A percentile compares a stretch with the other conserved stretches of the same genome.
phyloP scores from a whole-genome alignment of 2,888 invertebrate species.

The Apamea epomidion region DNA sequence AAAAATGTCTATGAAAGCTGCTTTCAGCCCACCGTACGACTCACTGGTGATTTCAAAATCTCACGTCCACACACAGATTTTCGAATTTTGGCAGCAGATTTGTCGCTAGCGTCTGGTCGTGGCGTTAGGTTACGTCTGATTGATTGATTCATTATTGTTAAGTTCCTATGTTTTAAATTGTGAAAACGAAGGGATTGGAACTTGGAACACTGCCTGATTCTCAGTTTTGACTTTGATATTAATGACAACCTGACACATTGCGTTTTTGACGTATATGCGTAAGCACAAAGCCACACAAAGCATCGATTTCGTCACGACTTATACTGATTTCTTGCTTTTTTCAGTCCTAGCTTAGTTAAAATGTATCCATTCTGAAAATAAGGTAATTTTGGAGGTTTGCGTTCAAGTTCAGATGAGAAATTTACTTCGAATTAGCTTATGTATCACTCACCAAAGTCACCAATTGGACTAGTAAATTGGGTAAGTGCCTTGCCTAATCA shows the following conservation, averaged over 20 bases:
- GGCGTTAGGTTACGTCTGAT: not conserved
- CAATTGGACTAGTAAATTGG: constrained; percentile 57
- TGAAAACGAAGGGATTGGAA: not conserved
- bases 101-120: not conserved
- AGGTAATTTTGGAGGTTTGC: constrained; percentile 13
- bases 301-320: constrained; percentile 62
- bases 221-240: constrained; percentile 27
- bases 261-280: constrained; percentile 54
- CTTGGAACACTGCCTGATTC: not conserved
- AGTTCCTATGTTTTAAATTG: not conserved
- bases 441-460: constrained; percentile 51
- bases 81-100: not conserved
- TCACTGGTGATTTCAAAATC: not conserved
- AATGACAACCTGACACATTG: constrained; percentile 16
- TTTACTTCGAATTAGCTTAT: constrained; percentile 52
- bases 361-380: constrained; percentile 38
- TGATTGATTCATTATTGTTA: not conserved
- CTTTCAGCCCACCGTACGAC: too few relatives aligned
- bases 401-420: constrained; percentile 28
- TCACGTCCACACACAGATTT: not conserved
- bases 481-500: constrained; percentile 58
- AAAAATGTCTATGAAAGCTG: too few relatives aligned
- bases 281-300: constrained; percentile 59
- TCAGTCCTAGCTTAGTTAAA: constrained; percentile 21
- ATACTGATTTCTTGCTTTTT: constrained; percentile 33